Base-by-base conservation (phyloP, 30 jellyfish, hydroid and myxozoan genomes). In the Cassiopea xamachana region DNA sequence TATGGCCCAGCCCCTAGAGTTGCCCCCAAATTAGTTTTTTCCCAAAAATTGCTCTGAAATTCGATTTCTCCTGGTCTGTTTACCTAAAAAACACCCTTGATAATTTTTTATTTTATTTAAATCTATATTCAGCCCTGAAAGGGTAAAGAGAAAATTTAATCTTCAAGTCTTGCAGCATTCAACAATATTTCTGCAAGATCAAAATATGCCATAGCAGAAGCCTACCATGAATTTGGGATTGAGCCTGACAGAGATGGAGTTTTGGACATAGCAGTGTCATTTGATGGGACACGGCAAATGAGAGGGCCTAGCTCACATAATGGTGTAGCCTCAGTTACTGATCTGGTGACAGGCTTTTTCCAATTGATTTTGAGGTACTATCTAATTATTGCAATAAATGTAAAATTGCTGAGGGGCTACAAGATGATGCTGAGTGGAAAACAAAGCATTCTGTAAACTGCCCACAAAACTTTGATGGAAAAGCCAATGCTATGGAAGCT, bases 231-330 rank as follows among this genome's bases (percentile, higher is more conserved):
- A n/a, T 9, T 80, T 49, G 89, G 89, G 27, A 60, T 80, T 9
- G 17, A 7, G 7, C 94, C 83, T 7, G 83, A 87, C 48, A 18
- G 75, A 4, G 46, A 55, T 16, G 91, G 90, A 55, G 49, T 60
- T 15, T 62, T 77, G 2, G 82, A 60, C 46, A 77, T 75, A 16
- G 83, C 69, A 1, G 94, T 85, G 7, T 85, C 93, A 27, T 85
- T 70, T 74, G 89, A 84, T 84, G 92, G 89, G 81, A 3, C 81
- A 73, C 39, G 81, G 81, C 81, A 73, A 17, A 67, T 0, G 19
- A 16, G 73, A 77, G 67, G 83, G 17, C 60, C 5, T 74, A 6
- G 9, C 10, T 74, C 83, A 12, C 83, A 74, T 48, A 74, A 14
- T 74, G 83, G 61, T 48, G 6, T 74, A 7, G 83, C 50, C 4